Percentiles rank a stretch among this genome's conserved stretches.
phyloP scores from a whole-genome alignment of 2,113 vertebrate genomes.

The Salvelinus sp. region DNA sequence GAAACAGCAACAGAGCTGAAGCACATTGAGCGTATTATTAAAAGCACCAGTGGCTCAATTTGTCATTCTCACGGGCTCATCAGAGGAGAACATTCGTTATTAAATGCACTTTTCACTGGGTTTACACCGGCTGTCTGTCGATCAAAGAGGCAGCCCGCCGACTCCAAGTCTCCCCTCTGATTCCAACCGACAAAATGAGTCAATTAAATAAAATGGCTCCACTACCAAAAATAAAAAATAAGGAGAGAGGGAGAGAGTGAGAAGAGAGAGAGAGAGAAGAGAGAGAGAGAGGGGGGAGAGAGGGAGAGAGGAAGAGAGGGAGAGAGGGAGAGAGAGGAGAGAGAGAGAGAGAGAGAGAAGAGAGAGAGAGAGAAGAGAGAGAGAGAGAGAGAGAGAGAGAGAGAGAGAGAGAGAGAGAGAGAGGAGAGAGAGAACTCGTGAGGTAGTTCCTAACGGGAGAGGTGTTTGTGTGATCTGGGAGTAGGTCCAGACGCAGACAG shows the following conservation, averaged over 20 bases:
- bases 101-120: constrained; percentile 73
- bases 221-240: constrained; percentile 50
- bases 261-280: too few relatives aligned
- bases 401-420: not conserved
- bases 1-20: constrained; percentile 40
- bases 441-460: constrained; percentile 7
- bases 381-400: not conserved
- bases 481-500: too few relatives aligned
- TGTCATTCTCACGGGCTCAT: constrained; percentile 71
- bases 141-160: constrained; percentile 65
- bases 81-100: constrained; percentile 73
- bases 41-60: constrained; percentile 70
- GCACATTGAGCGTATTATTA: constrained; percentile 68
- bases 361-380: not conserved
- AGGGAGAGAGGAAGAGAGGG: not conserved
- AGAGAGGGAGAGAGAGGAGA: not conserved
- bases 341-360: not conserved
- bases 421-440: constrained; percentile 21
- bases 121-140: constrained; percentile 60
- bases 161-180: constrained; percentile 43
- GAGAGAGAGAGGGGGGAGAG: not conserved
- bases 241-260: not conserved
- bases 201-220: constrained; percentile 68
- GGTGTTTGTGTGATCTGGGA: too few relatives aligned
- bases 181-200: constrained; percentile 71